Evolutionary conservation across 2,888 invertebrate genomes (phyloP).

Genomic region (Polymixis flavicincta): DNA sequence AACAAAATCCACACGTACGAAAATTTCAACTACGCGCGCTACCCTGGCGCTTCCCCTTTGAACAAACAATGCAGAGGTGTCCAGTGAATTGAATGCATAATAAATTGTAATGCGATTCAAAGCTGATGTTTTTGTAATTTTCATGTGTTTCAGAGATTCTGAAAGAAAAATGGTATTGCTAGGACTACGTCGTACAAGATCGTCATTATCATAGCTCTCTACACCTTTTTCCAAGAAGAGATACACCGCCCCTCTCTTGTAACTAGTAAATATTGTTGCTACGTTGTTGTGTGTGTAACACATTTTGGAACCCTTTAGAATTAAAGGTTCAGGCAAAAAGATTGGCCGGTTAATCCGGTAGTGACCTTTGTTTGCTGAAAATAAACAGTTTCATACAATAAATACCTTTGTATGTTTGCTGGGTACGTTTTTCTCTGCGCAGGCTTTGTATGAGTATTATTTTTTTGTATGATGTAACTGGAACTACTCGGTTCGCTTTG

Average conservation of each 20-base stretch:
- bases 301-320: constrained; percentile 53
- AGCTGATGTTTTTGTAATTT: not conserved
- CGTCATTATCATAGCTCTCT: too few relatives aligned
- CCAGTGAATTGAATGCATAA: not conserved
- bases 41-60: too few relatives aligned
- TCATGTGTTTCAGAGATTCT: too few relatives aligned
- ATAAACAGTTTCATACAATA: not conserved
- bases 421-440: not conserved
- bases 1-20: not conserved
- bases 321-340: constrained; percentile 62
- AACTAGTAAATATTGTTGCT: constrained; percentile 2
- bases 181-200: not conserved
- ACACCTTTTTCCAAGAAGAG: not conserved
- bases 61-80: not conserved
- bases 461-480: not conserved
- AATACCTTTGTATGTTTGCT: not conserved
- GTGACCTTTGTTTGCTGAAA: not conserved
- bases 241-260: not conserved
- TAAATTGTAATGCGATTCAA: too few relatives aligned
- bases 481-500: not conserved
- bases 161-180: not conserved
- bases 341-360: constrained; percentile 40
- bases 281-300: not conserved
- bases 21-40: too few relatives aligned
- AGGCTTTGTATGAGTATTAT: not conserved